A percentile compares a stretch with the other conserved stretches of the same genome.
phyloP scores from a whole-genome alignment of 1,140 invertebrate species.

The Aphelinus atriplicis region DNA sequence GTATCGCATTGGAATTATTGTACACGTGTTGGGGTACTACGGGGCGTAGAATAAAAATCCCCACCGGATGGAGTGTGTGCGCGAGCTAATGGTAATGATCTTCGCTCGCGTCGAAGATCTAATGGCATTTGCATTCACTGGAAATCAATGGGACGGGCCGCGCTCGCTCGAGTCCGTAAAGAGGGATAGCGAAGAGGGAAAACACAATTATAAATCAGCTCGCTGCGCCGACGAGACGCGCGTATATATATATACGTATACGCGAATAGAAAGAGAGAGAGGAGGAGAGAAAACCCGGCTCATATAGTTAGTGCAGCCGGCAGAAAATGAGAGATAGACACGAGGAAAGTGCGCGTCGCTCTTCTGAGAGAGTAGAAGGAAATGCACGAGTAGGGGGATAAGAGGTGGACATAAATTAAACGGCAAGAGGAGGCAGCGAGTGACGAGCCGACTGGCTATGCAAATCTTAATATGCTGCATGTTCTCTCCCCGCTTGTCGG shows the following conservation, averaged over 20 bases:
- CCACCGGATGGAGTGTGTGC: neutral
- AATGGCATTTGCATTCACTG: constrained; percentile 52
- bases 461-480: constrained; percentile 31
- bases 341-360: neutral
- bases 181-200: constrained; percentile 31
- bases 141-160: constrained; percentile 44
- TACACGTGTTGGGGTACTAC: too few species aligned
- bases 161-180: too few species aligned
- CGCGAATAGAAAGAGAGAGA: constrained; percentile 22
- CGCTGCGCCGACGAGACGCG: neutral
- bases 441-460: constrained; percentile 36
- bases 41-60: too few species aligned
- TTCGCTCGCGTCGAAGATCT: constrained; percentile 27
- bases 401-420: constrained; percentile 30
- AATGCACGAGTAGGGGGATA: constrained; percentile 2
- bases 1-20: too few species aligned
- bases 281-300: neutral
- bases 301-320: neutral
- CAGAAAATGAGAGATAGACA: constrained; percentile 8
- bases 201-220: constrained; percentile 38
- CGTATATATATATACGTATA: too few species aligned
- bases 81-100: constrained; percentile 47
- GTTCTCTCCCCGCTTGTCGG: neutral
- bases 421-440: constrained; percentile 22
- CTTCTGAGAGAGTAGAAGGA: neutral